Conservation (phyloP, 2,113 vertebrate genomes). For the Microcebus ravelobensis region DNA sequence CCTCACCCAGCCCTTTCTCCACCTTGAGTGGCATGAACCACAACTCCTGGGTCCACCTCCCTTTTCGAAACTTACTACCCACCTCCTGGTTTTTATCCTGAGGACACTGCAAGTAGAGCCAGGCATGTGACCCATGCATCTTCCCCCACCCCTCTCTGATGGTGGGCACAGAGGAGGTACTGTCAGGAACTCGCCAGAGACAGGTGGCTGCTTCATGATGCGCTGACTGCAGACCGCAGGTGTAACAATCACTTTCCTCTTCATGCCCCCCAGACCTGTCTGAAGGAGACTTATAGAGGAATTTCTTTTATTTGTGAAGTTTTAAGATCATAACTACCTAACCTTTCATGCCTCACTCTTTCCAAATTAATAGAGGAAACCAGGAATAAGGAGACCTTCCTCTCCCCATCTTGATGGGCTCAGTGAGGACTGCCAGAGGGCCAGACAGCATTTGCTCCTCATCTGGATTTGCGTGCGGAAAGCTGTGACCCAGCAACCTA, state of each 20-base stretch:
- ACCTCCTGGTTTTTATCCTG: background rate
- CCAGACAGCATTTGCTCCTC: background rate
- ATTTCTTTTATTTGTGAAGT: background rate
- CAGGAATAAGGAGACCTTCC: background rate
- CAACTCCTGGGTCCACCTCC: too few species aligned
- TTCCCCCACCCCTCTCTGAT: background rate
- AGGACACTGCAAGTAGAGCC: background rate
- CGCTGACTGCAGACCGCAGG: background rate
- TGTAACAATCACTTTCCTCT: background rate
- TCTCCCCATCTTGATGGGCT: background rate
- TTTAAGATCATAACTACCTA: background rate
- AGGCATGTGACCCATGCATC: too few species aligned
- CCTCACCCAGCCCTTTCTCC: background rate
- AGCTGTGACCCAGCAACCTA: background rate
- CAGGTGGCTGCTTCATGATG: background rate
- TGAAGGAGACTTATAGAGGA: background rate
- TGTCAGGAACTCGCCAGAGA: background rate
- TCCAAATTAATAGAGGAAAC: background rate
- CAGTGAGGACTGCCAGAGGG: background rate
- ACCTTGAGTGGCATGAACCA: background rate
- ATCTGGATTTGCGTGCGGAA: background rate
- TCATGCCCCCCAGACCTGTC: background rate
- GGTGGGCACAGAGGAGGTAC: background rate
- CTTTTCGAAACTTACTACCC: background rate
- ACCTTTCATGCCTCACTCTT: background rate